Conservation (phyloP, 2,888 invertebrate genomes). For the Scrobipalpa costella region DNA sequence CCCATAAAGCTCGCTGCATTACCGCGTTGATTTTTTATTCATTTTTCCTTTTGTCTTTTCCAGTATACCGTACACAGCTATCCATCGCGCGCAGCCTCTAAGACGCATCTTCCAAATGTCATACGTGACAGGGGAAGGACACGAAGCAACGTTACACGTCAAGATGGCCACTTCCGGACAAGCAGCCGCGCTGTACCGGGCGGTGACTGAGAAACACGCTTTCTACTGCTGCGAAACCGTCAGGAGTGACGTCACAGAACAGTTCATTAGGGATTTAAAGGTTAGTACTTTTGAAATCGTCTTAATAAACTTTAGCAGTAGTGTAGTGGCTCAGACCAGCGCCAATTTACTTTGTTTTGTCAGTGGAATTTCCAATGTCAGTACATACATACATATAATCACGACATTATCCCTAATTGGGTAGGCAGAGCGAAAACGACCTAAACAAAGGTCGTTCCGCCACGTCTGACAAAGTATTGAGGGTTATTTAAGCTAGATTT, state of each 20-base stretch:
- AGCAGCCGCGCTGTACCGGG: conserved; percentile 91
- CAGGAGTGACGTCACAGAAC: conserved; percentile 91
- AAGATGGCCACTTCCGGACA: conserved; percentile 91
- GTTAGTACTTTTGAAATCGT: conserved; percentile 63
- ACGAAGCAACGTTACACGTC: conserved; percentile 86
- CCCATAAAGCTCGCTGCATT: too few species aligned
- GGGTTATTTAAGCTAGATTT: too few species aligned
- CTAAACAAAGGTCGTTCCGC: too few species aligned
- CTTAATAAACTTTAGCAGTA: background rate
- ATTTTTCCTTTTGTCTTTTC: conserved; percentile 38
- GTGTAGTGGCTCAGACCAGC: background rate
- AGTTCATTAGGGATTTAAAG: conserved; percentile 93
- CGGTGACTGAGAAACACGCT: conserved; percentile 94
- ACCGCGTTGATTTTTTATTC: too few species aligned
- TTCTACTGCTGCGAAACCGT: conserved; percentile 97
- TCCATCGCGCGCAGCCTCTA: conserved; percentile 89
- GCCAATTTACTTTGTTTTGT: too few species aligned
- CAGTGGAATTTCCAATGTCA: too few species aligned
- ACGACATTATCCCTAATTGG: too few species aligned
- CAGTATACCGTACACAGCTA: conserved; percentile 91
- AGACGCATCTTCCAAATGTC: conserved; percentile 88
- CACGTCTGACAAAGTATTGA: too few species aligned
- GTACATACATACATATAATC: too few species aligned
- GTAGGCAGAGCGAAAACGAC: too few species aligned
- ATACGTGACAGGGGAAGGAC: conserved; percentile 85